phyloP scores from a whole-genome alignment of 2,113 vertebrate species.

The Lamprotornis superbus region DNA sequence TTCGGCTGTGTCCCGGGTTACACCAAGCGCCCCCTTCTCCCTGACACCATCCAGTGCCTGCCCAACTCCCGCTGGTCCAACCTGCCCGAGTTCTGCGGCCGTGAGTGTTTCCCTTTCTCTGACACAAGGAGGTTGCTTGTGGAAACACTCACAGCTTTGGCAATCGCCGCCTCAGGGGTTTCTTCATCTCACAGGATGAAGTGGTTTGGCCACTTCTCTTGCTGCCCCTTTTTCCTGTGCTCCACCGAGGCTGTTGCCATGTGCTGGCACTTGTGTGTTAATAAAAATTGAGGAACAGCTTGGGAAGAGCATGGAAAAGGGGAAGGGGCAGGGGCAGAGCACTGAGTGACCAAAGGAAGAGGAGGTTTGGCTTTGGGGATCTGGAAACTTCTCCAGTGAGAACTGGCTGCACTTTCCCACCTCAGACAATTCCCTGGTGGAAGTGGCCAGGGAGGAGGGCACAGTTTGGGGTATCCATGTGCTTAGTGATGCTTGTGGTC shows the following conservation, averaged over 20 bases:
- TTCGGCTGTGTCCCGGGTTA: rapidly evolving
- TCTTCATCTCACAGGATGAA: not conserved
- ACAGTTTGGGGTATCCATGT: rapidly evolving
- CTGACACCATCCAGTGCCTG: not conserved
- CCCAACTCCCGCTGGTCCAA: not conserved
- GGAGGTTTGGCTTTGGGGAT: not conserved
- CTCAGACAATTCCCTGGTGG: rapidly evolving
- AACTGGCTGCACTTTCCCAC: not conserved
- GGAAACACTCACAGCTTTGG: rapidly evolving
- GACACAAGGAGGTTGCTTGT: rapidly evolving
- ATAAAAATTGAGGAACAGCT: rapidly evolving
- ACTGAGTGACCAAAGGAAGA: not conserved
- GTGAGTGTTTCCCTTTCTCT: not conserved
- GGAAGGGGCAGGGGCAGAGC: not conserved
- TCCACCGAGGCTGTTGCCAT: rapidly evolving
- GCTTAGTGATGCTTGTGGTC: rapidly evolving
- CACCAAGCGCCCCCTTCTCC: not conserved
- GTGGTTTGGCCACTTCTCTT: not conserved
- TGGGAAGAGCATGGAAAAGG: not conserved
- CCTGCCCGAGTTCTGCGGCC: not conserved
- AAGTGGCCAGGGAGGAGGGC: not conserved
- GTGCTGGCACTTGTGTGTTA: rapidly evolving
- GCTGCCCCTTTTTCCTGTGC: rapidly evolving
- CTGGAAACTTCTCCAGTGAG: not conserved
- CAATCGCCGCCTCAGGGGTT: not conserved